Conservation (phyloP, 2,888 invertebrate species). For the Agrotis clavis region DNA sequence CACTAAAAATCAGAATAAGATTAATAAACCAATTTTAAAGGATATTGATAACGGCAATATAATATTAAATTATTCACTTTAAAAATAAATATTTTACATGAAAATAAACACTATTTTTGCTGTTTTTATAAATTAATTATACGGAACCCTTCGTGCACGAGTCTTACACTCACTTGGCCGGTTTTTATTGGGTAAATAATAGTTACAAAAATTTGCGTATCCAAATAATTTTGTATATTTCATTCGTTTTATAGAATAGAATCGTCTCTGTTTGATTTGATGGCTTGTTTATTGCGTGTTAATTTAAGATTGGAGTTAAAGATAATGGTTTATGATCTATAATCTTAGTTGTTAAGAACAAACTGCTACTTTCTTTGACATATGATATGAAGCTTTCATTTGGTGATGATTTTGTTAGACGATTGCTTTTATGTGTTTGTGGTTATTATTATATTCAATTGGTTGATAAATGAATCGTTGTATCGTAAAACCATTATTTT, state of each 20-base stretch:
- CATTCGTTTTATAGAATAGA: constrained; percentile 58
- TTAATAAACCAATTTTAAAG: no score
- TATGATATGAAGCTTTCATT: constrained; percentile 49
- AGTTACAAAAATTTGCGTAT: constrained; percentile 46
- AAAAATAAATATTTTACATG: no score
- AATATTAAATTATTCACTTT: no score
- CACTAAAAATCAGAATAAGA: no score
- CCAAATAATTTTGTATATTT: constrained; percentile 52
- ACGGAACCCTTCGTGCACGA: no score
- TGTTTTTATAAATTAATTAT: no score
- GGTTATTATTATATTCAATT: constrained; percentile 26
- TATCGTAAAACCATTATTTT: neutral
- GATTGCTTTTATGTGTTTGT: constrained; percentile 29
- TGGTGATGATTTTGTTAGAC: constrained; percentile 20
- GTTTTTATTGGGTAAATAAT: constrained; percentile 61
- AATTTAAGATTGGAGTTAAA: constrained; percentile 61
- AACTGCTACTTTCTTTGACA: constrained; percentile 57
- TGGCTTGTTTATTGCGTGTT: constrained; percentile 58
- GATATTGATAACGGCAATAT: no score
- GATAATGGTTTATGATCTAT: constrained; percentile 61
- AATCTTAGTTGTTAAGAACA: constrained; percentile 36
- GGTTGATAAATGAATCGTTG: constrained; percentile 2
- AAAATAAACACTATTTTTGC: no score
- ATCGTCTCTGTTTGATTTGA: constrained; percentile 61
- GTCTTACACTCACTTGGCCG: no score